These are phyloP conservation scores for Ptychadena robeensis DNA, from an alignment of 2,797 vertebrate genomes.

Conservation along the genomic window DNA sequence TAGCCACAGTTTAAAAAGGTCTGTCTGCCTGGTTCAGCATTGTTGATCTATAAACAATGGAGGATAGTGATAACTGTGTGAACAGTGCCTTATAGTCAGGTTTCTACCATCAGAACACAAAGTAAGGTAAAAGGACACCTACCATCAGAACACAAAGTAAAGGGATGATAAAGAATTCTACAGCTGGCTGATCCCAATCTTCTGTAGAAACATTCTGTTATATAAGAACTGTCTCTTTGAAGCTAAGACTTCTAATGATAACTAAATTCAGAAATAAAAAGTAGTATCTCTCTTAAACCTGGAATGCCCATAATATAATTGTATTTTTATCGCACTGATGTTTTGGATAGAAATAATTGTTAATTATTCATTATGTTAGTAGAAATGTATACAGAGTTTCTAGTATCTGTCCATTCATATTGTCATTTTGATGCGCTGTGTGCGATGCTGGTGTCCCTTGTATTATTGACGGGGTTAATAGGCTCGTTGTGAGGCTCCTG, in stretches of 20 bases:
- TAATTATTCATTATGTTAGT: background rate
- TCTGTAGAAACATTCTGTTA: background rate
- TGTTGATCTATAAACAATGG: no score
- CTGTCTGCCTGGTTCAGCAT: no score
- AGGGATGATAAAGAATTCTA: background rate
- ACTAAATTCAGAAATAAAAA: background rate
- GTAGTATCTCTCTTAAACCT: background rate
- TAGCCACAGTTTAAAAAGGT: no score
- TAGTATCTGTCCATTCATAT: background rate
- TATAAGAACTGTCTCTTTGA: background rate
- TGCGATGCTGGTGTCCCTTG: background rate
- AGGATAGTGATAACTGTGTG: no score
- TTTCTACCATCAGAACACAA: no score
- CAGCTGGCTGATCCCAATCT: background rate
- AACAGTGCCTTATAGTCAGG: no score
- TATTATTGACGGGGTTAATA: slow-evolving; percentile 6
- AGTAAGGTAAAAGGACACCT: no score
- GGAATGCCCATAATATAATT: no score
- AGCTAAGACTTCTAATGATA: background rate
- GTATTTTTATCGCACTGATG: no score
- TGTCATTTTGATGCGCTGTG: background rate
- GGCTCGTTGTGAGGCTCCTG: background rate
- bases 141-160: no score
- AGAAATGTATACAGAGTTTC: background rate
- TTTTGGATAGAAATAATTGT: background rate